Evolutionary conservation across 1,140 invertebrate genomes (phyloP).

Genomic region (Radopholus similis): DNA sequence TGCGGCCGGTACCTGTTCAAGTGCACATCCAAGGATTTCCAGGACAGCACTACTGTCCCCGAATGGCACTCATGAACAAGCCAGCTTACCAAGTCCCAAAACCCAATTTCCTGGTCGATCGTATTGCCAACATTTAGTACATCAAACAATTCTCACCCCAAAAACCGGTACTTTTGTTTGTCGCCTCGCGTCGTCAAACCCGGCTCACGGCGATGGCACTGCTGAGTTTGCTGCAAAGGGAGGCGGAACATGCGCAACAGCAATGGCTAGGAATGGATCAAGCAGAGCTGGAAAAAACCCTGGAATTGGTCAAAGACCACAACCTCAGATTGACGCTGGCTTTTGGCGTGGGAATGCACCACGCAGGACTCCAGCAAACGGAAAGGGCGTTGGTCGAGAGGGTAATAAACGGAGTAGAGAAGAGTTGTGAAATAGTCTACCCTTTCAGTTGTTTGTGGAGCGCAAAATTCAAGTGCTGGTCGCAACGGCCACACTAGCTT

Average conservation of each 20-base stretch:
- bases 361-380: slow-evolving; percentile 71
- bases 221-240: slow-evolving; percentile 83
- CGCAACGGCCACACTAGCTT: slow-evolving; percentile 92
- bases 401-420: no score
- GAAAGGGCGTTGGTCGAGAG: slow-evolving; percentile 87
- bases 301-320: slow-evolving; percentile 71
- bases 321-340: slow-evolving; percentile 88
- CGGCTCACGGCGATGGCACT: slow-evolving; percentile 91
- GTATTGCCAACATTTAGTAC: slow-evolving; percentile 24
- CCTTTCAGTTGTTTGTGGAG: slow-evolving; percentile 94
- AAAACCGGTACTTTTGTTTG: slow-evolving; percentile 88
- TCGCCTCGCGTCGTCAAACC: slow-evolving; percentile 94
- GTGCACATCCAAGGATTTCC: slow-evolving; percentile 88
- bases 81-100: slow-evolving; percentile 77
- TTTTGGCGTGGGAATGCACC: slow-evolving; percentile 97
- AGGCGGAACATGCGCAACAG: slow-evolving; percentile 75
- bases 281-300: slow-evolving; percentile 66
- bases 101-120: not conserved
- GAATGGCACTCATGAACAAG: slow-evolving; percentile 99
- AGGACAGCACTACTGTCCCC: slow-evolving; percentile 94
- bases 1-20: slow-evolving; percentile 91
- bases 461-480: slow-evolving; percentile 97
- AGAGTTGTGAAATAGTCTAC: slow-evolving; percentile 29
- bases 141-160: slow-evolving; percentile 84
- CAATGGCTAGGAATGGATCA: slow-evolving; percentile 89